Evolutionary conservation across 1,140 invertebrate genomes (phyloP).

Genomic region (Ooceraea biroi): DNA sequence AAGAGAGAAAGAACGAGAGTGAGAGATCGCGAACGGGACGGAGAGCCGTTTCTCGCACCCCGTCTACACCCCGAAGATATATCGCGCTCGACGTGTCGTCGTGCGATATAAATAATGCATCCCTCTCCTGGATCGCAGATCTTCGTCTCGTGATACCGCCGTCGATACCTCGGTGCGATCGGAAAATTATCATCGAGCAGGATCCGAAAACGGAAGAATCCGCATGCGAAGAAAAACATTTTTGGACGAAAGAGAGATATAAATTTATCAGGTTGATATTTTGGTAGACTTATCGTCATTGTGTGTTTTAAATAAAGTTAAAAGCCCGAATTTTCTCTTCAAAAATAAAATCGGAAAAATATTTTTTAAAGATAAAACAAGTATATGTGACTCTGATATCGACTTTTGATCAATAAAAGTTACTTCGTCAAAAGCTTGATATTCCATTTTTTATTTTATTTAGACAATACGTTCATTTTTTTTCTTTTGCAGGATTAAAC

Average conservation of each 20-base stretch:
- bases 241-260: not conserved
- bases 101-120: conserved; percentile 54
- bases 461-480: not conserved
- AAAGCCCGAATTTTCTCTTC: not conserved
- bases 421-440: not conserved
- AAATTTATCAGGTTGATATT: not conserved
- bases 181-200: conserved; percentile 3
- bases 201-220: not conserved
- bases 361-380: not conserved
- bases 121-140: not conserved
- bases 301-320: not conserved
- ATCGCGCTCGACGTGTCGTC: conserved; percentile 37
- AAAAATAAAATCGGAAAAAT: not conserved
- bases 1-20: not conserved
- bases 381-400: not conserved
- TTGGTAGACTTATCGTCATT: not conserved
- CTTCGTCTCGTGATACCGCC: not conserved
- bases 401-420: not conserved
- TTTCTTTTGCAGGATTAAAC: not conserved
- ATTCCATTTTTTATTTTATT: not conserved
- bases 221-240: not conserved
- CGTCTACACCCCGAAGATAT: conserved; percentile 61
- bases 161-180: not conserved
- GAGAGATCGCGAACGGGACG: not conserved
- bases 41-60: not conserved